A percentile compares a stretch with the other conserved stretches of the same genome.
These are phyloP conservation scores for Phyllotis vaccarum DNA, from an alignment of 2,797 vertebrate genomes.

Conservation along the genomic window DNA sequence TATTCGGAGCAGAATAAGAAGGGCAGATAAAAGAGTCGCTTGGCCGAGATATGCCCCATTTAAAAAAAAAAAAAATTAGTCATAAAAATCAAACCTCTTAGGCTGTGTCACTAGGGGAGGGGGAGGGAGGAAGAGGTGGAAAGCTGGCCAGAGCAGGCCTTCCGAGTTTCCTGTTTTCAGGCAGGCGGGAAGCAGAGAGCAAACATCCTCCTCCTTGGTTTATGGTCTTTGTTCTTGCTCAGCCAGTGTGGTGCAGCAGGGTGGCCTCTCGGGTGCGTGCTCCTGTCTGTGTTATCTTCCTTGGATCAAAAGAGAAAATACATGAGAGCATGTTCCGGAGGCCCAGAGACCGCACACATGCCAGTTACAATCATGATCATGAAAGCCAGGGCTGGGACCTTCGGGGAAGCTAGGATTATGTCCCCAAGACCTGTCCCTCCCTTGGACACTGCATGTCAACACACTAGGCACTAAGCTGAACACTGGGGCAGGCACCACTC, in stretches of 20 bases:
- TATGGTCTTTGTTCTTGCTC: slow-evolving; percentile 80
- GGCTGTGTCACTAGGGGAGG: slow-evolving; percentile 21
- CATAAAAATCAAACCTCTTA: slow-evolving; percentile 35
- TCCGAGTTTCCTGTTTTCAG: slow-evolving; percentile 73
- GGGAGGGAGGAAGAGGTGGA: slow-evolving; percentile 63
- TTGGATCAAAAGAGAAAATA: slow-evolving; percentile 75
- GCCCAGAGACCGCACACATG: slow-evolving; percentile 58
- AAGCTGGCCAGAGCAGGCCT: not conserved
- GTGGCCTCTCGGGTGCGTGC: slow-evolving; percentile 65
- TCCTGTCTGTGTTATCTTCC: slow-evolving; percentile 67
- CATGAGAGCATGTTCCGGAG: slow-evolving; percentile 52
- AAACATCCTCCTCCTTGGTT: slow-evolving; percentile 75
- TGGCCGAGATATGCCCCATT: slow-evolving; percentile 8
- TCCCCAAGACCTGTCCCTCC: not conserved
- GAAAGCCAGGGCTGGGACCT: slow-evolving; percentile 7
- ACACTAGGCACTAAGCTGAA: no score
- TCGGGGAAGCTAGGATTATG: slow-evolving; percentile 1
- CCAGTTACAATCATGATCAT: slow-evolving; percentile 66
- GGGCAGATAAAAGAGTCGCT: not conserved
- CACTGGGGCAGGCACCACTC: not conserved
- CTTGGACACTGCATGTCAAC: not conserved
- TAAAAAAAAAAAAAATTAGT: not conserved
- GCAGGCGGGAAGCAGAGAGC: slow-evolving; percentile 67
- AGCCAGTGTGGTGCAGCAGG: slow-evolving; percentile 69
- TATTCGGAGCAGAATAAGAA: not conserved